Evolutionary conservation across 2,888 invertebrate genomes (phyloP).

Genomic region (Epinotia bilunana): DNA sequence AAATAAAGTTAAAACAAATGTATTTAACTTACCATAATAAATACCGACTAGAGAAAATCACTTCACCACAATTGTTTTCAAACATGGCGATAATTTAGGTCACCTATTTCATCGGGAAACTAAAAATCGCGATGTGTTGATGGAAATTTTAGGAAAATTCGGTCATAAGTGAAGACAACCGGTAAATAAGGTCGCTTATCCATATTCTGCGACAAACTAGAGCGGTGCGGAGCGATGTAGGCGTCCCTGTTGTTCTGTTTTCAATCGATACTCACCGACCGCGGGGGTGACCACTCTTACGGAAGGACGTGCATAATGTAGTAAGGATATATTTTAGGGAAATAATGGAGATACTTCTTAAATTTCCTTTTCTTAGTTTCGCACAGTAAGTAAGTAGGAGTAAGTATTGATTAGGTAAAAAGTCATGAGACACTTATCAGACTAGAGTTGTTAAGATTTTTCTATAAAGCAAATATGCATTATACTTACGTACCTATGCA

Average conservation of each 20-base stretch:
- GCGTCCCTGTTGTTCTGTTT: conserved; percentile 66
- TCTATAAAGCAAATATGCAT: too few relatives aligned
- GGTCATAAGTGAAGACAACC: conserved; percentile 16
- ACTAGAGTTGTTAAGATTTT: too few relatives aligned
- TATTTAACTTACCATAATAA: conserved; percentile 37
- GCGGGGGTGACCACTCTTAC: conserved; percentile 70
- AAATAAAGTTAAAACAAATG: not conserved
- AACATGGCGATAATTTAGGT: conserved; percentile 31
- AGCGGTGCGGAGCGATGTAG: conserved; percentile 65
- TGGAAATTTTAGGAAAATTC: conserved; percentile 32
- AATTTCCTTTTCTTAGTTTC: not conserved
- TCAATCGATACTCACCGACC: conserved; percentile 72
- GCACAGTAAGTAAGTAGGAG: not conserved
- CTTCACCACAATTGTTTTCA: conserved; percentile 23
- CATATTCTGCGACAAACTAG: conserved; percentile 78
- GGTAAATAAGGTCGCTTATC: conserved; percentile 60
- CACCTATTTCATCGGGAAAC: conserved; percentile 20
- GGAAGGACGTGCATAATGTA: conserved; percentile 35
- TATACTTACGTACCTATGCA: too few relatives aligned
- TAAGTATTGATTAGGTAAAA: not conserved
- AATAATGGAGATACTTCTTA: not conserved
- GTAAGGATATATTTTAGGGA: not conserved
- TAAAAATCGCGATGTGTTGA: conserved; percentile 9
- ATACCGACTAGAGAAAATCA: conserved; percentile 11
- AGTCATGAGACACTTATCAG: too few relatives aligned